Base-by-base conservation (phyloP, 2,888 invertebrate species). In the Mythimna vitellina region DNA sequence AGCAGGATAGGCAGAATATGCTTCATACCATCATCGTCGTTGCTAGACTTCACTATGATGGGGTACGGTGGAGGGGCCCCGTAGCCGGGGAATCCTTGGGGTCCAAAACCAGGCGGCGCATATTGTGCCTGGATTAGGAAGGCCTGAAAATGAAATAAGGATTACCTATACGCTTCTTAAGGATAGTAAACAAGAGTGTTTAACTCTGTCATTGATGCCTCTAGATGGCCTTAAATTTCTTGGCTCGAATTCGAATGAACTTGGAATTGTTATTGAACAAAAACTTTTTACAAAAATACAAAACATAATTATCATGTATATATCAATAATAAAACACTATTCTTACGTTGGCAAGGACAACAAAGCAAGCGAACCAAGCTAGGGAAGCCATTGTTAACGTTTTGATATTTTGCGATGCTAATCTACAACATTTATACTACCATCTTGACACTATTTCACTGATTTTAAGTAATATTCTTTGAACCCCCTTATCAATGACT, bases 311-410 rank as follows among this genome's bases (percentile, higher is more conserved):
- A 14, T 42, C 42, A 42, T 3, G 14, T 42, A 42, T 42, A 0
- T 42, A 57, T 32, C 32, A 42, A 51, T 29, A 54, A 42, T 51
- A 12, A 60, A 64, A 25, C 8, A 56, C 12, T 46, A 49, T 64
- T 70, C 93, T 92, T 90, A 93, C 93, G 86, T 91, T 88, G 64
- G 88, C 81, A 64, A 92, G 80, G 20, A 93, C 76, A 54, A 92
- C 75, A 7, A 92, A 70, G 57, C 83, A 86, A 74, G 86, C 81
- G 49, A 90, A 71, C 91, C 90, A 92, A 86, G 87, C 86, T 51
- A 87, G 82, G 67, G 88, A 84, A 75, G 90, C 88, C 93, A 93
- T 93, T 82, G 85, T 73, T 62, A 51, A 73, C 67, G 80, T 22
- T 65, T 73, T 67, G 84, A 72, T 79, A 78, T 76, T 73, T 82